Evolutionary conservation across 2,797 vertebrate species (phyloP), one percentile per base, ranked within the genome.

Genomic region (Propithecus perrieri): DNA sequence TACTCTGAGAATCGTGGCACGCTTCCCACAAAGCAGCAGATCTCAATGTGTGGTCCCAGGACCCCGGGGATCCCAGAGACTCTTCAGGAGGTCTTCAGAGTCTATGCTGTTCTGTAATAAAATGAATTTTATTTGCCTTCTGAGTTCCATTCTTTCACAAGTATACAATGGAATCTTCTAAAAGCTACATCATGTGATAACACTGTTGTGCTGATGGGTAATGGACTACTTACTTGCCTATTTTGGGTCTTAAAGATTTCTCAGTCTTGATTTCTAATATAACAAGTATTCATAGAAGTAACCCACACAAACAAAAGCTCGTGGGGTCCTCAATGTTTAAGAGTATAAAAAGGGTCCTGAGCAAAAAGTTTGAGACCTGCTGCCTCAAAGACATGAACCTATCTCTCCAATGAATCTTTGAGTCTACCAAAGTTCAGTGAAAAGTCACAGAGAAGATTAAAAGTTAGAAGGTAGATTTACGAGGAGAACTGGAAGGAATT

Each of bases 371-470:
- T 89, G 41, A 65, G 41, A 89, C 48, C 22, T 10, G 38, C 7
- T 65, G 2, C 30, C 35, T 92, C 84, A 53, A n/a, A 48, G 10
- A 55, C 26, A 50, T 28, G 35, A 91, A 85, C 22, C 43, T 53
- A 1, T 17, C 48, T 67, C 50, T 86, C 59, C 48, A 92, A 61
- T 69, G 50, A 74, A 80, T 75, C 55, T 12, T 81, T 35, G 38
- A 57, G 30, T 72, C 17, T 43, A 35, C 20, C 38, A 85, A 93
- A 50, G 35, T 85, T 94, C 84, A 59, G 53, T 30, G 74, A 57
- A 71, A 89, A 96, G 74, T 87, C 79, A 91, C 63, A 83, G 80
- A 92, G 81, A 86, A 72, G 69, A 95, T 96, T 93, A 69, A 57
- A 94, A 85, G 74, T 91, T 88, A 83, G 87, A 71, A 81, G 53